These are phyloP conservation scores for Siniperca undulata DNA, from an alignment of 2,797 vertebrate genomes.

Conservation along the genomic window DNA sequence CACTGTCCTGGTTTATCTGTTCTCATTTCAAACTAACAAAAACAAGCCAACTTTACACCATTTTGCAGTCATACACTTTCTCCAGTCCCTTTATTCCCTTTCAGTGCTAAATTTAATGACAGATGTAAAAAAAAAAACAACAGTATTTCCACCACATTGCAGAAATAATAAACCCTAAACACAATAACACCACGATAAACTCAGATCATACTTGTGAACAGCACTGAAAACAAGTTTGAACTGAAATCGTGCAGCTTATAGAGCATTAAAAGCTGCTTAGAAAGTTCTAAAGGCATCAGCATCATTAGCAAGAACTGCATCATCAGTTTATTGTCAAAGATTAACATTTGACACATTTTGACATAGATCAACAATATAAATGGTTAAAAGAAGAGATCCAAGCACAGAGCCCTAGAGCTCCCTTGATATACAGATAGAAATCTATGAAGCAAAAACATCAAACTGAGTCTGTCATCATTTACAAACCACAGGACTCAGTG, in stretches of 20 bases:
- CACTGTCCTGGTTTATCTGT: background rate
- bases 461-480: slow-evolving; percentile 53
- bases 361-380: slow-evolving; percentile 45
- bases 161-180: background rate
- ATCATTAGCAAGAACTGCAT: slow-evolving; percentile 40
- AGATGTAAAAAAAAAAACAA: background rate
- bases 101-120: background rate
- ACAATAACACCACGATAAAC: background rate
- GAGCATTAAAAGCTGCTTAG: slow-evolving; percentile 22
- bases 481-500: slow-evolving; percentile 40
- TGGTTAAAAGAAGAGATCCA: slow-evolving; percentile 24
- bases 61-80: background rate
- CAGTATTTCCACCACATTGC: background rate
- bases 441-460: slow-evolving; percentile 56
- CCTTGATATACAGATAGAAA: slow-evolving; percentile 48
- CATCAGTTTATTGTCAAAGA: slow-evolving; percentile 21
- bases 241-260: background rate
- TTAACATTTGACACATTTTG: slow-evolving; percentile 44
- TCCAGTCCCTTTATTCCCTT: background rate
- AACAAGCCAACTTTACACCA: background rate
- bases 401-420: slow-evolving; percentile 24
- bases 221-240: slow-evolving; percentile 8
- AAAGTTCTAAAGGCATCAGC: slow-evolving; percentile 32
- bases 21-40: background rate
- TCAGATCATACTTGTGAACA: background rate